phyloP scores from a whole-genome alignment of 2,888 invertebrate species.

The Pandemis cinnamomeana region DNA sequence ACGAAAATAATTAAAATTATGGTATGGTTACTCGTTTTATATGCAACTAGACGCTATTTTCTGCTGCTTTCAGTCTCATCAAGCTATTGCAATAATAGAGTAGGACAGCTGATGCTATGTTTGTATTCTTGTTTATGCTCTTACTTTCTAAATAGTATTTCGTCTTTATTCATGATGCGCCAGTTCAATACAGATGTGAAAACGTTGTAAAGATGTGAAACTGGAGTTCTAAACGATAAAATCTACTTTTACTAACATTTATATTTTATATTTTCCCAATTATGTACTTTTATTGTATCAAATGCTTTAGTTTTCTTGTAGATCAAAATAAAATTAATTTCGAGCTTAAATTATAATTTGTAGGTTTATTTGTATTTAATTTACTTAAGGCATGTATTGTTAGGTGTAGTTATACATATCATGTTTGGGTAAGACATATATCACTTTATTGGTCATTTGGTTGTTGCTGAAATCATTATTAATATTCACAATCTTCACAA shows the following conservation, averaged over 20 bases:
- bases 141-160: not conserved
- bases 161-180: not conserved
- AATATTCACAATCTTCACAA: conserved; percentile 3
- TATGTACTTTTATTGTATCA: conserved; percentile 28
- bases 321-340: conserved; percentile 40
- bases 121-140: not conserved
- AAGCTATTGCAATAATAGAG: too few species aligned
- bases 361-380: conserved; percentile 41
- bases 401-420: conserved; percentile 38
- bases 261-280: conserved; percentile 25
- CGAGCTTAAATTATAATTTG: conserved; percentile 40
- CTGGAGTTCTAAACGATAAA: conserved; percentile 4
- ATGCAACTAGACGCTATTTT: not conserved
- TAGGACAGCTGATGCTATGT: too few species aligned
- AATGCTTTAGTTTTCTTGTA: conserved; percentile 36
- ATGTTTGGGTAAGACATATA: conserved; percentile 2
- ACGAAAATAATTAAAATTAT: not conserved
- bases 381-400: conserved; percentile 29
- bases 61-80: not conserved
- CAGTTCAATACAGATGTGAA: not conserved
- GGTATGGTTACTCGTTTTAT: not conserved
- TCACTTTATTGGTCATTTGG: not conserved
- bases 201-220: not conserved
- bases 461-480: not conserved
- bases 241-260: conserved; percentile 9